Base-by-base conservation (phyloP, 2,888 invertebrate genomes). In the Antitype chi region DNA sequence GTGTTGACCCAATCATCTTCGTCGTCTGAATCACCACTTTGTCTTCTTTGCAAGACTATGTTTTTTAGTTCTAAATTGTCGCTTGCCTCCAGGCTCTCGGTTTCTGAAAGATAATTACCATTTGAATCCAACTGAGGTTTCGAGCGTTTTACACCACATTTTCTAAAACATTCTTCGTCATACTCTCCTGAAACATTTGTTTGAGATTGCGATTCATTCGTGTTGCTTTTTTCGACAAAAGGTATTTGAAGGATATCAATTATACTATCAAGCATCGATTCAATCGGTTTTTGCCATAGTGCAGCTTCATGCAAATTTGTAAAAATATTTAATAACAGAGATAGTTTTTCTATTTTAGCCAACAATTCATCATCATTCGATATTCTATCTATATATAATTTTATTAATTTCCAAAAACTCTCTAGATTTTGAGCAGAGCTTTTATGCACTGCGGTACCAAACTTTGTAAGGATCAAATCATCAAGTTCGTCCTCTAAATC, bases 391-490 rank as follows among this genome's bases (percentile, higher is more conserved):
- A 67, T 60, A 28, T 57, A 53, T 47, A 66, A 20, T 53, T 63
- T 62, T 0, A 79, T 32, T 69, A 84, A 25, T 49, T 62, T 64
- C 82, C 85, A 72, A 53, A 72, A 79, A 49, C 43, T 82, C 1
- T 70, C 52, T 4, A 66, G 1, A 70, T 84, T 84, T 60, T 55
- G 11, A 52, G 23, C 11, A 55, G 13, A n/a, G 1, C 3, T n/a
- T 38, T 76, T 23, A 13, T 63, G 28, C 5, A 82, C 69, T 38
- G 17, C 15, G n/a, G 2, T 4, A 13, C 17, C 13, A 43, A 74
- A 60, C 9, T 47, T 38, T 66, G 43, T 23, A 13, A 59, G 25
- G 17, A 66, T 52, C 0, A 55, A 32, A 23, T 53, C 23, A 25
- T 75, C 9, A 28, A 60, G 1, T 38, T 28, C n/a, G 25, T 25